Evolutionary conservation across 2,113 vertebrate species (phyloP).

Genomic region (Phasianus colchicus): DNA sequence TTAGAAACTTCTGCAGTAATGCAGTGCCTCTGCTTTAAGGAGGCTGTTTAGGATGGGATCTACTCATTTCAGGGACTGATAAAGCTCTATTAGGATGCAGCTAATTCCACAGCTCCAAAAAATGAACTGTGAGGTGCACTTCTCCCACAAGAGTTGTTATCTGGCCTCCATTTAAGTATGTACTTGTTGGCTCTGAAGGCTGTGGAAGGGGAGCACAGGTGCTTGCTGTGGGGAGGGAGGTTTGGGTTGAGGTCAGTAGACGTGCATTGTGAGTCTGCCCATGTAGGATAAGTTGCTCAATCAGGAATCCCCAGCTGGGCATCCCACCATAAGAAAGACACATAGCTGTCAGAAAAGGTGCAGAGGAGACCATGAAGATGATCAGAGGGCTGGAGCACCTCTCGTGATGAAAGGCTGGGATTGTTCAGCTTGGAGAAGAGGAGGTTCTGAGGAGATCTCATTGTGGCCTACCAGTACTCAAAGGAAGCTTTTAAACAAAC

Average conservation of each 20-base stretch:
- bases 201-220: background rate
- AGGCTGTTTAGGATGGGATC: background rate
- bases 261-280: fast-evolving
- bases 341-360: too few relatives aligned
- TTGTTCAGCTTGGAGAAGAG: background rate
- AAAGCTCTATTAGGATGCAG: background rate
- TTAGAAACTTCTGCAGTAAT: background rate
- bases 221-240: fast-evolving
- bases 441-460: background rate
- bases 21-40: background rate
- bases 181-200: background rate
- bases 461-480: background rate
- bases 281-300: background rate
- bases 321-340: too few relatives aligned
- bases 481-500: background rate
- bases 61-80: background rate
- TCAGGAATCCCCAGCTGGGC: background rate
- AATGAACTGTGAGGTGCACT: background rate
- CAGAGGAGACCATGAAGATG: background rate
- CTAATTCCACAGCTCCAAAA: background rate
- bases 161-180: background rate
- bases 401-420: background rate
- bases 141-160: background rate
- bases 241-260: background rate
- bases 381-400: background rate